These are phyloP conservation scores for Eristalis pertinax DNA, from an alignment of 2,888 invertebrate species.

Conservation along the genomic window DNA sequence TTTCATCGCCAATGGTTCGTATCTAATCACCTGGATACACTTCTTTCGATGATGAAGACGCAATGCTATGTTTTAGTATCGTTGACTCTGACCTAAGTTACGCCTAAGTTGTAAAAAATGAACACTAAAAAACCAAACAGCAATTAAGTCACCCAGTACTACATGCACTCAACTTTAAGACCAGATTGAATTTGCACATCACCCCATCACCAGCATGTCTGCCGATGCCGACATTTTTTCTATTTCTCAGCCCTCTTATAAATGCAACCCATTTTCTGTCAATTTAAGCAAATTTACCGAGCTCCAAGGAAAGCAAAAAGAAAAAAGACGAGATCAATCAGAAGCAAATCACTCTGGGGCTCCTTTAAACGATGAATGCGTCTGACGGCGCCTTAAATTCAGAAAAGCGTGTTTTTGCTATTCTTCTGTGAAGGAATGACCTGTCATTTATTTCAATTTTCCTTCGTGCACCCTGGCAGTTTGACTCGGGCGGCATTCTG, in stretches of 20 bases:
- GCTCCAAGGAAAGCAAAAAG: neutral
- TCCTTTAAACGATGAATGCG: conserved; percentile 35
- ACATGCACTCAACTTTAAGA: too few species aligned
- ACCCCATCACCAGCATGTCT: too few species aligned
- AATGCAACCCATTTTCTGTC: neutral
- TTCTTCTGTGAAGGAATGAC: neutral
- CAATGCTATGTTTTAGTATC: too few species aligned
- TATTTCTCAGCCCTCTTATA: neutral
- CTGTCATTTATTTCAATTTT: conserved; percentile 12
- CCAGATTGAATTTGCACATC: too few species aligned
- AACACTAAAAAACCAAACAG: too few species aligned
- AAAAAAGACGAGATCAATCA: neutral
- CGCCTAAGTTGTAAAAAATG: too few species aligned
- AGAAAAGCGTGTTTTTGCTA: conserved; percentile 17
- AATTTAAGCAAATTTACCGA: neutral
- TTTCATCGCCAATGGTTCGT: too few species aligned
- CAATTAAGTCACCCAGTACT: too few species aligned
- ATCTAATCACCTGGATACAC: too few species aligned
- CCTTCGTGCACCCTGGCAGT: neutral
- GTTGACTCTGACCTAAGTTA: too few species aligned
- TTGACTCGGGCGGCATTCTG: neutral
- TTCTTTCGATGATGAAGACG: too few species aligned
- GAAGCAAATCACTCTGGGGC: neutral
- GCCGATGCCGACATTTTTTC: neutral
- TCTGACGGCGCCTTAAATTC: conserved; percentile 37